Evolutionary conservation across 2,797 vertebrate species (phyloP), one percentile per base, ranked within the genome.

Genomic region (Xenopus petersii): DNA sequence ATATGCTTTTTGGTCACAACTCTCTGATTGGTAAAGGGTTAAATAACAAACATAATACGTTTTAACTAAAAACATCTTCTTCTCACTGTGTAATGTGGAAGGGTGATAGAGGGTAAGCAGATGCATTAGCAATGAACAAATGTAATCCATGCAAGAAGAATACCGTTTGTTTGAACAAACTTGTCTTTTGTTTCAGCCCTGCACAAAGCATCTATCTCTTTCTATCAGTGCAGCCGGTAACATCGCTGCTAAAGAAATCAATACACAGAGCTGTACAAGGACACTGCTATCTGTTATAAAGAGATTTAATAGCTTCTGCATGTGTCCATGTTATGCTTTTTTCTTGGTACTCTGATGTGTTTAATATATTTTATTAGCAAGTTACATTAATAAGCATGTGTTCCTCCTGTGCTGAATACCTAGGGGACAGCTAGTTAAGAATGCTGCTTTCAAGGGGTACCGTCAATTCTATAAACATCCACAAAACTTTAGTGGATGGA

Each of bases 341-440:
- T 56, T 17, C 54, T 56, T 56, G 9, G 16, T 17, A 56, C 8
- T 56, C 89, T 89, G 91, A 89, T 82, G 82, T 82, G 83, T 87
- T 74, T 0, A 70, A 86, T 86, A 33, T 71, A 0, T 10, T 17
- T 26, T 67, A 46, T 46, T 48, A 65, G 12, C 15, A 0, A 48
- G n/a, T 48, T 21, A 48, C 64, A 11, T 21, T 56, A 56, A 56
- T 56, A 15, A 56, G 54, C 54, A 56, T 16, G 54, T 56, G n/a
- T 17, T 30, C 9, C 54, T 56, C 15, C 13, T 56, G 16, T 16
- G 13, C 16, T 17, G 15, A 8, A 16, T 56, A 15, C 54, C 13
- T 15, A 16, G 26, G 26, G 21, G 26, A 30, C 2, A 30, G 13
- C 54, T 56, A 17, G 54, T 12, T 51, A 30, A 30, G 26, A 30